Evolutionary conservation across 1,140 invertebrate species (phyloP).

Genomic region (Antheraea mylitta): DNA sequence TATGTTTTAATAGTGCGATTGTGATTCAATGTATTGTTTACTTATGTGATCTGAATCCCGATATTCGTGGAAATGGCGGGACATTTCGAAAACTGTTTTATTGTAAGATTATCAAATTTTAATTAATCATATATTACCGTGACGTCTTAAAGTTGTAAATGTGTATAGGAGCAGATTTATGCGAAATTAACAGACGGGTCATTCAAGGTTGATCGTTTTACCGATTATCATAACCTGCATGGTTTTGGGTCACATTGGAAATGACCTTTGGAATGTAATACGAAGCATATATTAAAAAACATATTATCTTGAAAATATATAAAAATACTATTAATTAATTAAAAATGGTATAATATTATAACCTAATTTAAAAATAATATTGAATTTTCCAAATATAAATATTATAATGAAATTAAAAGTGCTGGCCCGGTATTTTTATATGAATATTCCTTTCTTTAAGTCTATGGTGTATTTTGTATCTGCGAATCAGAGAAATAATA

Average conservation of each 20-base stretch:
- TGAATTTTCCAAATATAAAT: too few species aligned
- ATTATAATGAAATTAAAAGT: too few species aligned
- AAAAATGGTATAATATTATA: too few species aligned
- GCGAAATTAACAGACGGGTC: constrained; percentile 40
- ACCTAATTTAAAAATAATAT: too few species aligned
- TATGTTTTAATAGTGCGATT: constrained; percentile 19
- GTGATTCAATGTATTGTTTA: constrained; percentile 21
- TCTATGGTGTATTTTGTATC: too few species aligned
- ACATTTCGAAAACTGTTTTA: constrained; percentile 42
- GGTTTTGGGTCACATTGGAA: constrained; percentile 61
- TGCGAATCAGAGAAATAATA: too few species aligned
- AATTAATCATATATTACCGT: neutral
- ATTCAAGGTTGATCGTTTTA: constrained; percentile 70
- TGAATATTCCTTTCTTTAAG: too few species aligned
- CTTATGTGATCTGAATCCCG: constrained; percentile 22
- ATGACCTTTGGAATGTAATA: constrained; percentile 55
- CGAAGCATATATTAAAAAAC: neutral
- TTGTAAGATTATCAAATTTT: constrained; percentile 35
- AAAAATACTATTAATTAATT: neutral
- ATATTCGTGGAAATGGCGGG: constrained; percentile 47
- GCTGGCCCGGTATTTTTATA: too few species aligned
- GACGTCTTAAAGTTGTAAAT: neutral
- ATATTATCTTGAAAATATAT: neutral
- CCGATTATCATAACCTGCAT: constrained; percentile 69
- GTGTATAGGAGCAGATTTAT: neutral